Percentiles rank a stretch among this genome's conserved stretches.
Conservation (phyloP, 2,113 vertebrate genomes). For the Motacilla alba region DNA sequence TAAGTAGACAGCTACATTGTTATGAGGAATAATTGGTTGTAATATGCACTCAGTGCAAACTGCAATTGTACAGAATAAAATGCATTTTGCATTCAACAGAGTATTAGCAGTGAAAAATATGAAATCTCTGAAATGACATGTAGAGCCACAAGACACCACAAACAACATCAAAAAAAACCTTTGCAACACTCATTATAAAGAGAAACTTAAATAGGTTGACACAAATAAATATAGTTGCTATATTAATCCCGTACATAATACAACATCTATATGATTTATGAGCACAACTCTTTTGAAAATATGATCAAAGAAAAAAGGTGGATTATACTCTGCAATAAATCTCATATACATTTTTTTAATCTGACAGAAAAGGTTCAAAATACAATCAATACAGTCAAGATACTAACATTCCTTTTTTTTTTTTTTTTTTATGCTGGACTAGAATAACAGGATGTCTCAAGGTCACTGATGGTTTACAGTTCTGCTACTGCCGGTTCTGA, state of each 20-base stretch:
- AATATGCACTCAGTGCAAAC: constrained; percentile 18
- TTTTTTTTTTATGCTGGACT: not conserved
- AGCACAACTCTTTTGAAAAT: not conserved
- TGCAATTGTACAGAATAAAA: not conserved
- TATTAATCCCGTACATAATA: constrained; percentile 1
- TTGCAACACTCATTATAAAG: not conserved
- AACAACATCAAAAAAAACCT: not conserved
- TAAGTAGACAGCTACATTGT: constrained; percentile 25
- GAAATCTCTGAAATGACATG: not conserved
- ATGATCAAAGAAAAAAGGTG: constrained; percentile 22
- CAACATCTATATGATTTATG: constrained; percentile 14
- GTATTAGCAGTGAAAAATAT: not conserved
- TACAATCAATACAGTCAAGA: not conserved
- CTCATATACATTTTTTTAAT: constrained; percentile 19
- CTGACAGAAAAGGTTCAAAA: not conserved
- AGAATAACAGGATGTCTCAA: not conserved
- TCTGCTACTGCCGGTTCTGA: not conserved
- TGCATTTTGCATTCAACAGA: constrained; percentile 4
- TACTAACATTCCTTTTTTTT: not conserved
- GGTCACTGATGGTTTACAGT: not conserved
- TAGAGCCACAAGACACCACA: not conserved
- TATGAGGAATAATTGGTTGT: constrained; percentile 53
- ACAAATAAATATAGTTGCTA: not conserved
- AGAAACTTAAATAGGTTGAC: not conserved
- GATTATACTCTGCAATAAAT: not conserved